Evolutionary conservation across 1,140 invertebrate species (phyloP).

Genomic region (Formica selysi): DNA sequence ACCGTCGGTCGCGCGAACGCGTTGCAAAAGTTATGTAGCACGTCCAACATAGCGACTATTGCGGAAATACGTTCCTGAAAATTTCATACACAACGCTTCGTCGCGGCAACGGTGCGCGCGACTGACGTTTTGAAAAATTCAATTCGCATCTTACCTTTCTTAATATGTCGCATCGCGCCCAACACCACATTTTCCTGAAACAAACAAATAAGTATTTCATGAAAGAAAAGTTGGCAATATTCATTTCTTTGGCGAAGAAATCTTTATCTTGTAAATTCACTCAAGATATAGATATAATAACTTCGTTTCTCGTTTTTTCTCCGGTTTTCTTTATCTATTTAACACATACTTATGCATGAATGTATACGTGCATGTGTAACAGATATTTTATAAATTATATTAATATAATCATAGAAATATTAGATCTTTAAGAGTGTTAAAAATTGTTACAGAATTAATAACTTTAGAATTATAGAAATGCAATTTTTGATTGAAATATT

Average conservation of each 20-base stretch:
- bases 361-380: no score
- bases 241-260: slow-evolving; percentile 7
- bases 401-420: no score
- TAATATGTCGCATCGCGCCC: not conserved
- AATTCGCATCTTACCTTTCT: slow-evolving; percentile 47
- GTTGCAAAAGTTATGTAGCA: slow-evolving; percentile 36
- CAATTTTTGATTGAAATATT: no score
- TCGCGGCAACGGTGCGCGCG: not conserved
- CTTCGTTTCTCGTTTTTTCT: not conserved
- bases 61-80: slow-evolving; percentile 42
- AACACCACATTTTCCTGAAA: slow-evolving; percentile 44
- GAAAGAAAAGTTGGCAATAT: slow-evolving; percentile 29
- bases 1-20: not conserved
- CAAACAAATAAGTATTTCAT: slow-evolving; percentile 38
- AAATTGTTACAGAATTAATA: not conserved
- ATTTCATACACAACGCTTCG: slow-evolving; percentile 31
- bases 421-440: not conserved
- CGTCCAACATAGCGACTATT: slow-evolving; percentile 13
- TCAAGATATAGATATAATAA: not conserved
- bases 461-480: no score
- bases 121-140: slow-evolving; percentile 50
- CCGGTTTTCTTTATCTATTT: not conserved
- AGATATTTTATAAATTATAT: no score
- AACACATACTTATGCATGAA: no score
- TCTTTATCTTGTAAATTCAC: slow-evolving; percentile 6